Base-by-base conservation (phyloP, 2,113 vertebrate genomes). In the Podilymbus podiceps region DNA sequence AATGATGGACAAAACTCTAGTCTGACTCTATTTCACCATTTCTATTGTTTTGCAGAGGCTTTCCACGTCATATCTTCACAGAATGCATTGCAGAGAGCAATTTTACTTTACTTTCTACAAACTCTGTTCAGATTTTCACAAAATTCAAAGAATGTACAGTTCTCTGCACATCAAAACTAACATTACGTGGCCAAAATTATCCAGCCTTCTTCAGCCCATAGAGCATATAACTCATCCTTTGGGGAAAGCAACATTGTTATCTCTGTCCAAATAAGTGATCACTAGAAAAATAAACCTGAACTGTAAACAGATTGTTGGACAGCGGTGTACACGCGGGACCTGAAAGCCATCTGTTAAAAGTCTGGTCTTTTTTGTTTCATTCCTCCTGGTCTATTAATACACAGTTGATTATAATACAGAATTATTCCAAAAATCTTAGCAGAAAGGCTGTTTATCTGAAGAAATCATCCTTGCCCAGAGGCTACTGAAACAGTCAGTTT, bases 261-360 rank as follows among this genome's bases (percentile, higher is more conserved):
- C 64, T 83, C 77, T 92, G 69, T 85, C 84, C 91, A 95, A 87
- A 88, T 73, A 94, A 90, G 53, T 66, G 74, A 95, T 68, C 53
- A 62, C 24, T 53, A 33, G 44, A 55, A 95, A 97, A 93, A 92
- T 47, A 96, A 95, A 79, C 77, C 74, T 50, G 74, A 92, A 50
- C 73, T 82, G 71, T 68, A 96, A 96, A 89, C 86, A 96, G 95
- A 91, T 79, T 96, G 66, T 93, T 96, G 95, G 94, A 87, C 77
- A 92, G 73, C 85, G 58, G 69, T 76, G 73, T 74, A 13, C 94
- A 24, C 46, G 80, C 1, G 68, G 90, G 96, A 92, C 80, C 28
- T 7, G 4, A 92, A 87, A 90, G 69, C 95, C 96, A 97, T 95
- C 95, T 97, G 96, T 31, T 93, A 38, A 95, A 95, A 75, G 42